phyloP scores from a whole-genome alignment of 2,113 vertebrate genomes.

The Megaceryle maxima region DNA sequence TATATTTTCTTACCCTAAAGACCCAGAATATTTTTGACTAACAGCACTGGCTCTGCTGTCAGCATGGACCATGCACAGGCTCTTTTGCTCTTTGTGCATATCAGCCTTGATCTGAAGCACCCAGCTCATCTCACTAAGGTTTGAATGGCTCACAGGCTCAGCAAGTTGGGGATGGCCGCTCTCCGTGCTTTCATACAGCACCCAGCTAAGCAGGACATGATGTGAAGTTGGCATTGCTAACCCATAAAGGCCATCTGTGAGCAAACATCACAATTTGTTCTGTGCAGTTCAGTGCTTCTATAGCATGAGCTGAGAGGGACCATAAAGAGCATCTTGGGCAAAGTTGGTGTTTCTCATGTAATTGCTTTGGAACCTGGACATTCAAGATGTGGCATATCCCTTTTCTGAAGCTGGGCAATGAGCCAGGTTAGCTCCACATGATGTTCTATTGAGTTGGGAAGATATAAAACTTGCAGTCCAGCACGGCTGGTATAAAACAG shows the following conservation, averaged over 20 bases:
- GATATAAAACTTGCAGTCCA: neutral
- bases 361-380: neutral
- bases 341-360: neutral
- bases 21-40: neutral
- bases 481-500: neutral
- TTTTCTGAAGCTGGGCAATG: neutral
- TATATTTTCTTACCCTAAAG: neutral
- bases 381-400: neutral
- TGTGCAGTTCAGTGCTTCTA: neutral
- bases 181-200: accelerated
- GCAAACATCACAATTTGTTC: accelerated
- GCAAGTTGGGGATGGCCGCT: accelerated
- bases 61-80: neutral
- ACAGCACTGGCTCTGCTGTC: neutral
- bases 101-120: neutral
- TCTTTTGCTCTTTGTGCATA: neutral
- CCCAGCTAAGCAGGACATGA: neutral
- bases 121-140: neutral
- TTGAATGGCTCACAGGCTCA: neutral
- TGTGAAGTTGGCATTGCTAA: neutral
- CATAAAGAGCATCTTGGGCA: neutral
- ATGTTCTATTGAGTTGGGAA: neutral
- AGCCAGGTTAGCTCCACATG: neutral
- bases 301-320: neutral
- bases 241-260: neutral